Percentiles rank a stretch among this genome's conserved stretches.
These are phyloP conservation scores for Catostylus mosaicus DNA, from an alignment of 30 jellyfish, hydroid and myxozoan species.

Conservation along the genomic window DNA sequence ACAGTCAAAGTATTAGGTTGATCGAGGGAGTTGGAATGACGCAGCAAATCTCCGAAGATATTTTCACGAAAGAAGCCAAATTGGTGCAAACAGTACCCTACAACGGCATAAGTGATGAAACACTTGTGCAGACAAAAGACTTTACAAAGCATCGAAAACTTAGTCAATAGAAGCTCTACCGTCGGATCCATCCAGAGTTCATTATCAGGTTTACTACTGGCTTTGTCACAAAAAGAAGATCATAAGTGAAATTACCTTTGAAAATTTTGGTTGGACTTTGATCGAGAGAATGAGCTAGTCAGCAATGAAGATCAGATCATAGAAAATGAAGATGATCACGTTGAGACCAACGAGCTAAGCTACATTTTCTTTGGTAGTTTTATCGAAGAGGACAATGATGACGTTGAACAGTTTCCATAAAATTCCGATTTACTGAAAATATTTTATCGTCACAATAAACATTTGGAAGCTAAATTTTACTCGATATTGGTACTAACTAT, in stretches of 20 bases:
- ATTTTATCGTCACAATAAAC: no score
- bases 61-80: conserved; percentile 42
- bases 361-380: no score
- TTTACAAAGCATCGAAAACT: conserved; percentile 34
- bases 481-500: no score
- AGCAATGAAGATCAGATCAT: no score
- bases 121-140: conserved; percentile 58
- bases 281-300: conserved; percentile 34
- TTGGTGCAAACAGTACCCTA: neutral
- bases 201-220: no score
- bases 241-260: conserved; percentile 18
- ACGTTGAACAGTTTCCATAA: neutral
- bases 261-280: conserved; percentile 35
- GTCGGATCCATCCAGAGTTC: conserved; percentile 23
- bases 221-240: conserved; percentile 24
- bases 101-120: no score
- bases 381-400: neutral
- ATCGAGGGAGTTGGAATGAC: conserved; percentile 35
- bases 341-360: no score
- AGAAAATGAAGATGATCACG: no score
- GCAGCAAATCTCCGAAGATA: conserved; percentile 38
- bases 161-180: conserved; percentile 33
- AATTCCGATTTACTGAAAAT: neutral
- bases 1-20: neutral
- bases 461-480: neutral